Base-by-base conservation (phyloP, 2,113 vertebrate genomes). In the Alouatta palliata region DNA sequence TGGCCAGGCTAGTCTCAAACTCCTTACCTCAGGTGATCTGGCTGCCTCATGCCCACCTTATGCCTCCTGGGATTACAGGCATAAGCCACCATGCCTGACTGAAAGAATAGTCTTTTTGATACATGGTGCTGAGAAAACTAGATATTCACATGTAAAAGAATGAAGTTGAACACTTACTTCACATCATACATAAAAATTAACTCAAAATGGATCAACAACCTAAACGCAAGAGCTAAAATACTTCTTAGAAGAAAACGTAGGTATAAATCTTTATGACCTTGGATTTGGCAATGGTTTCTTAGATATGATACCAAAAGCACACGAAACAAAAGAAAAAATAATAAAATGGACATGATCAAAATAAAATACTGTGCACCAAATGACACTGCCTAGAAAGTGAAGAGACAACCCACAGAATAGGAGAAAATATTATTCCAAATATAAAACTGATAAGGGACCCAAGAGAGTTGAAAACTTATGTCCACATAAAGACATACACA, bases 391-490 rank as follows among this genome's bases (percentile, higher is more conserved):
- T 47, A 75, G 32, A 90, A 95, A 84, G 25, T 64, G 32, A 87
- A 83, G 79, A 90, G 37, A 93, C 58, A 83, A 84, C 7, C 3
- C 35, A 56, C 35, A 79, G 17, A 90, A 80, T 58, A 45, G 61
- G 82, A 93, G 25, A 88, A 97, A 88, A 80, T 84, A 93, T 43
- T 93, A 52, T 52, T 64, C 71, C 40, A 96, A 84, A 80, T 71
- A 75, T 87, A 49, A 75, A 25, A 95, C 77, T 96, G 37, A 73
- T 95, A 83, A 66, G 21, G 32, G 27, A 43, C 25, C 5, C 87
- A 30, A 56, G 90, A 84, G 23, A 88, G 88, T 11, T 83, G 14
- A 94, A 87, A 84, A 84, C 37, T 84, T 64, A 84, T 20, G 9
- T 45, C 40, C 56, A 68, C 32, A n/a, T n/a, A 81, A 81, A 81